These are phyloP conservation scores for Epizoanthus scotinus DNA, from an alignment of 92 coral and sea anemone species.

Conservation along the genomic window DNA sequence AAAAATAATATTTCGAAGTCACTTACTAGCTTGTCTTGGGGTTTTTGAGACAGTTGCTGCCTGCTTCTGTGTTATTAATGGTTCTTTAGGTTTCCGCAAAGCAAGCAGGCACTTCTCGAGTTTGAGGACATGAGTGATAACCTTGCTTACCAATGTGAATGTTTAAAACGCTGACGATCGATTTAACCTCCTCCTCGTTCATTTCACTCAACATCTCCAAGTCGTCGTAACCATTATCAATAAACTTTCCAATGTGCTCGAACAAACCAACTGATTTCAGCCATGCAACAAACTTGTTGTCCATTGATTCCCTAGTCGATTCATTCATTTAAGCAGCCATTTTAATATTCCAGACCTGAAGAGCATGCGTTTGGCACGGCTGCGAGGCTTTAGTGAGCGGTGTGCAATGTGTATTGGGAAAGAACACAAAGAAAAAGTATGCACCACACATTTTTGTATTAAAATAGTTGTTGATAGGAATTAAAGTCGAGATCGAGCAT, in stretches of 20 bases:
- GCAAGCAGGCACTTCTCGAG: conserved; percentile 24
- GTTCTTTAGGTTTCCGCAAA: conserved; percentile 11
- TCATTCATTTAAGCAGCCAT: background rate
- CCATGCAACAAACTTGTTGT: no score
- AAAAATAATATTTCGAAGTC: background rate
- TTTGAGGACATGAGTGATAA: conserved; percentile 23
- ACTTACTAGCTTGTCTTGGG: conserved; percentile 12
- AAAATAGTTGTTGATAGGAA: no score
- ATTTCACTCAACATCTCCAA: conserved; percentile 14
- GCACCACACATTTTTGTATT: no score
- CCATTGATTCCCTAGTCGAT: background rate
- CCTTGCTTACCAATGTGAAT: conserved; percentile 39
- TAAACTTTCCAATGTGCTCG: background rate
- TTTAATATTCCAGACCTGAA: background rate
- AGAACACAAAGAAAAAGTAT: background rate
- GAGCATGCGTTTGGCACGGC: background rate
- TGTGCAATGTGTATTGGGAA: no score
- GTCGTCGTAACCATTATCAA: conserved; percentile 9
- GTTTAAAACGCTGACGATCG: background rate
- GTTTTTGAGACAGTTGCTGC: conserved; percentile 19
- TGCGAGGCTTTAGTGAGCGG: no score
- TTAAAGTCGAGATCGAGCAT: no score
- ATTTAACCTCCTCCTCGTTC: conserved; percentile 7
- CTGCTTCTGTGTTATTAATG: conserved; percentile 28
- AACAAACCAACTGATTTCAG: conserved; percentile 1